Evolutionary conservation across 2,797 vertebrate genomes (phyloP), one percentile per base, ranked within the genome.

Genomic region (Apogon talboti): DNA sequence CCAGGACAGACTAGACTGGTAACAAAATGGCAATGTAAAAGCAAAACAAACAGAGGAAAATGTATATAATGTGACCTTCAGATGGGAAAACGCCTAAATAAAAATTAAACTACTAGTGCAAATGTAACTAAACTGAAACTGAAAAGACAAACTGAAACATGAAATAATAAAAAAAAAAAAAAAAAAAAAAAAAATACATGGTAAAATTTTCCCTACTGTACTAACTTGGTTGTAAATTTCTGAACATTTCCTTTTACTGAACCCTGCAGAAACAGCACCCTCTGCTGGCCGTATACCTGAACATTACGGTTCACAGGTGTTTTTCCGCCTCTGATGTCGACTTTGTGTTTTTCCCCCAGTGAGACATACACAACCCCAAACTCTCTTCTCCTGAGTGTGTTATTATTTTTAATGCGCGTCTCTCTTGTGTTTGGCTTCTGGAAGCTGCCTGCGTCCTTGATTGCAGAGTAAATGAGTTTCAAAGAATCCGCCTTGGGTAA

Each of bases 401-500:
- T 19, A 45, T 74, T 42, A 54, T 47, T 46, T 63, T 71, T 59
- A 71, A 69, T 14, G 11, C n/a, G n/a, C n/a, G n/a, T n/a, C n/a
- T n/a, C 7, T 37, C 56, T 5, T 12, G 38, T 19, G 52, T 10
- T 50, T 74, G 3, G 9, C 52, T 68, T 51, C 54, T 33, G 19
- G 24, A 15, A 65, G 18, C 13, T 11, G 15, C 0, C 60, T 3
- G 8, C 42, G 66, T 69, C 66, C 71, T 76, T 79, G 76, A 82
- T 65, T 75, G 58, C 69, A 69, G 40, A 42, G 49, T 15, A 66
- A 47, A 53, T 33, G 33, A 50, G 30, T 66, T 74, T 85, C 63
- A 87, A 79, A 76, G 63, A 66, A 30, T 2, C 38, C 1, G 46
- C 77, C 73, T 51, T 21, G 35, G 71, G 74, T 80, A 48, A 70